Evolutionary conservation across 1,140 invertebrate species (phyloP), one percentile per base, ranked within the genome.

Genomic region (Oedothorax gibbosus): DNA sequence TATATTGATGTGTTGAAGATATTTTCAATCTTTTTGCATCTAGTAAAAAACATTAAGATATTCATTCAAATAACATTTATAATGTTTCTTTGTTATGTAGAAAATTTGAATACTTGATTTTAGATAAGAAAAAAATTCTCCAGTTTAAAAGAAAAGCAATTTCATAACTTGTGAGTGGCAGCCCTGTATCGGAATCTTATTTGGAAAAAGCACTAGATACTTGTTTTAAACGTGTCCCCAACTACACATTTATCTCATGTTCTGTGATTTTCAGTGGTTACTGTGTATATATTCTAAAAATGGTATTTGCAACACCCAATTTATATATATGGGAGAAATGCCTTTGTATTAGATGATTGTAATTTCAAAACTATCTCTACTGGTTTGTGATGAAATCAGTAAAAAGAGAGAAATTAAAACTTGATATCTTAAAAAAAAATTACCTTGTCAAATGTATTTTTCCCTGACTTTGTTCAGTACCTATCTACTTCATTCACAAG

Each of bases 321-420:
- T 85, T 85, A 75, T 85, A 78, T 85, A 71, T 85, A 78, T 78
- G 60, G 73, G 73, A 85, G 56, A 78, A 69, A 85, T 76, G 83
- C 83, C 72, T 85, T 85, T 85, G 75, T 85, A 85, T 85, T 85
- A 85, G 83, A 73, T 83, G 69, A 85, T 71, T 85, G 83, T 85
- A 84, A 84, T 85, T 85, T 85, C 60, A 85, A 49, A 77, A 78
- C 83, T 85, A 68, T 60, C 51, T 62, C 57, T 56, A 35, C 18
- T 50, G 65, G 50, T 85, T 85, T 71, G 72, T 77, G 62, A 85
- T 85, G 20, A 78, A 85, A 60, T 50, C 53, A 65, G 66, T n/a
- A 20, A 85, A 57, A 53, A 20, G 72, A 72, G 18, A 66, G 66
- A 49, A 51, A 85, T 77, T 84, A 75, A 84, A 84, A 84, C 81